Evolutionary conservation across 2,888 invertebrate species (phyloP).

Genomic region (Leucophenga maculata): DNA sequence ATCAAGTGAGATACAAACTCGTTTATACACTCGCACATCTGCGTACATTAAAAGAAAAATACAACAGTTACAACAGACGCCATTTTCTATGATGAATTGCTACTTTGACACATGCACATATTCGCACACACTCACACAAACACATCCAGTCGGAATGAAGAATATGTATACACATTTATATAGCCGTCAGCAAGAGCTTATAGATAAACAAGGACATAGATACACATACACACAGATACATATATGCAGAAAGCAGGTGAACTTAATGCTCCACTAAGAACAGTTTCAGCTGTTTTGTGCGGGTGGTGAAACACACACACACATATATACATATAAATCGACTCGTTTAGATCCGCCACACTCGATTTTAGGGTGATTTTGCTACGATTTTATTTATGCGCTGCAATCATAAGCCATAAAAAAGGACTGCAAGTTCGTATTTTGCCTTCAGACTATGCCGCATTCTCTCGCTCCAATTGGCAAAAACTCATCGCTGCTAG

Average conservation of each 20-base stretch:
- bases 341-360: neutral
- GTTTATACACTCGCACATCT: slow-evolving; percentile 32
- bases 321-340: slow-evolving; percentile 28
- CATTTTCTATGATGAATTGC: slow-evolving; percentile 72
- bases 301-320: slow-evolving; percentile 33
- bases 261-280: slow-evolving; percentile 39
- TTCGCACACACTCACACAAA: slow-evolving; percentile 25
- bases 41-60: slow-evolving; percentile 24
- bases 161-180: slow-evolving; percentile 57
- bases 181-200: slow-evolving; percentile 54
- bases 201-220: slow-evolving; percentile 15
- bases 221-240: slow-evolving; percentile 1
- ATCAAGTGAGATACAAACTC: neutral
- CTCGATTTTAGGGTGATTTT: slow-evolving; percentile 57
- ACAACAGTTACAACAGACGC: slow-evolving; percentile 62
- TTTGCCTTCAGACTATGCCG: slow-evolving; percentile 29
- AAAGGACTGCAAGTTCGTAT: slow-evolving; percentile 58
- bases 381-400: slow-evolving; percentile 57
- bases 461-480: slow-evolving; percentile 58
- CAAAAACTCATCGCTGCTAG: slow-evolving; percentile 38
- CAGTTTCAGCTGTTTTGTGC: slow-evolving; percentile 30
- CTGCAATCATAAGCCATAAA: slow-evolving; percentile 56
- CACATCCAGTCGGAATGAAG: slow-evolving; percentile 28
- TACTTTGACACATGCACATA: slow-evolving; percentile 50
- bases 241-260: slow-evolving; percentile 59